Percentiles rank a stretch among this genome's conserved stretches.
Evolutionary conservation across 2,888 invertebrate genomes (phyloP).

Genomic region (Phrixothrix hirtus): DNA sequence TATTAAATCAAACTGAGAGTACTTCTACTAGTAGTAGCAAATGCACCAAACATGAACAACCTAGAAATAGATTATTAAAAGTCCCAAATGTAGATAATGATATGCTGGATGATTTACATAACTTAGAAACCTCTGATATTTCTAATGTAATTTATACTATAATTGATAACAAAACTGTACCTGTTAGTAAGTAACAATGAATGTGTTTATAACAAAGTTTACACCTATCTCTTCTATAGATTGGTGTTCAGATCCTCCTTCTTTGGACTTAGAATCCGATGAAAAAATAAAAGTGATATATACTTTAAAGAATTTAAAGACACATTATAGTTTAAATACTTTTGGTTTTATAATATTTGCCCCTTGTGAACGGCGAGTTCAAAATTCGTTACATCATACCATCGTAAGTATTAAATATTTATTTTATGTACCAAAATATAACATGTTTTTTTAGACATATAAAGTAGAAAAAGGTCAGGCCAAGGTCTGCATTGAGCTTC

Average conservation of each 20-base stretch:
- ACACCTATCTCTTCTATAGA: background rate
- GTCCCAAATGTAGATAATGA: no score
- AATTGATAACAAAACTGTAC: background rate
- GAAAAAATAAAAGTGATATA: background rate
- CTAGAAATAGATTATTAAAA: no score
- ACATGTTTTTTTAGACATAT: background rate
- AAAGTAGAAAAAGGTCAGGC: background rate
- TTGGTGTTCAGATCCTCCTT: background rate
- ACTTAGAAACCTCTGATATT: background rate
- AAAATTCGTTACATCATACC: background rate
- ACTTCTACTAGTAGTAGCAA: conserved; percentile 1
- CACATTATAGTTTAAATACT: background rate
- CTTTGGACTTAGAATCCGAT: background rate
- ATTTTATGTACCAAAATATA: background rate
- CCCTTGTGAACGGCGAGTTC: background rate
- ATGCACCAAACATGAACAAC: no score
- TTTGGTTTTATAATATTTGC: background rate
- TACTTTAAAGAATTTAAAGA: background rate
- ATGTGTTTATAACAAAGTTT: background rate
- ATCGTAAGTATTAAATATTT: background rate
- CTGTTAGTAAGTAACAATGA: background rate
- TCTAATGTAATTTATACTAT: background rate
- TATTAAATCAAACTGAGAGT: background rate
- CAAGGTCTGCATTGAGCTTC: background rate
- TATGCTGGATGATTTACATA: no score